These are phyloP conservation scores for Erinaceus europaeus DNA, from an alignment of 2,113 vertebrate species.

Conservation along the genomic window DNA sequence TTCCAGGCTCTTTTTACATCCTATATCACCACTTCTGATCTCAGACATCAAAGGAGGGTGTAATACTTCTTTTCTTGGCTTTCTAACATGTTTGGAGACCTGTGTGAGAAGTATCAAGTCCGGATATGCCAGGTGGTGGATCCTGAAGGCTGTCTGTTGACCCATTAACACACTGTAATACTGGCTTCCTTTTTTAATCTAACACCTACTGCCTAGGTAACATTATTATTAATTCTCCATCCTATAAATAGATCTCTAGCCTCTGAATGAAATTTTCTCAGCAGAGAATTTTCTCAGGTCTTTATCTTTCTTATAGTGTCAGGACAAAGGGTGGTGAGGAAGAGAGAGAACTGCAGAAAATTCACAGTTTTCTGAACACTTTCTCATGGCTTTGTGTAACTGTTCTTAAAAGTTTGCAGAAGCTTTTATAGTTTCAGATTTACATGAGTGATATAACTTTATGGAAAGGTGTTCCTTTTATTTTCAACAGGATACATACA, in stretches of 20 bases:
- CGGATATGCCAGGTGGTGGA: background rate
- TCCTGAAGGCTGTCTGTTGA: constrained; percentile 1
- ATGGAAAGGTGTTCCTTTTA: background rate
- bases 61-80: background rate
- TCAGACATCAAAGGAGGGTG: background rate
- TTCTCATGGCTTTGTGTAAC: background rate
- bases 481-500: background rate
- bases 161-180: background rate
- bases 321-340: background rate
- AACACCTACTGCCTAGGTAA: background rate
- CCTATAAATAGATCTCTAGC: constrained; percentile 39
- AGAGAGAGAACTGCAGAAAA: background rate
- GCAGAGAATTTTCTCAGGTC: constrained; percentile 45
- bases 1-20: background rate
- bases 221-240: constrained; percentile 33
- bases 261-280: constrained; percentile 45
- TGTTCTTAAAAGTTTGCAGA: background rate
- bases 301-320: constrained; percentile 26
- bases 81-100: background rate
- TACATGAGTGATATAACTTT: background rate
- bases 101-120: background rate
- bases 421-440: background rate
- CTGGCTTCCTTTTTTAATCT: constrained; percentile 37
- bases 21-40: background rate
- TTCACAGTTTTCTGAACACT: background rate